phyloP scores from a whole-genome alignment of 2,888 invertebrate species.

The Rhamphomyia laevipes region DNA sequence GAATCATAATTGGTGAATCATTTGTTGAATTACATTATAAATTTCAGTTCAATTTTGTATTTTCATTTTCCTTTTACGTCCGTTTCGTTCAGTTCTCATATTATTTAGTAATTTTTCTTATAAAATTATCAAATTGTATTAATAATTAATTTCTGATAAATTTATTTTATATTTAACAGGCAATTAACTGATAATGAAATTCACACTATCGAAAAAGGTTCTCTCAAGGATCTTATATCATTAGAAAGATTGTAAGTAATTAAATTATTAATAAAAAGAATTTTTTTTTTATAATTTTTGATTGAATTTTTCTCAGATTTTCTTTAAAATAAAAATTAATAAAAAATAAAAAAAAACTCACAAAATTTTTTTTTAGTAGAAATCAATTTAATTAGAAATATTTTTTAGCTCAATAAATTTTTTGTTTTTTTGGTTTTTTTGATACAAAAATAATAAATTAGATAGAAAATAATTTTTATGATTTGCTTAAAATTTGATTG shows the following conservation, averaged over 20 bases:
- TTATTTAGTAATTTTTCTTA: no score
- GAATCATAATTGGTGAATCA: no score
- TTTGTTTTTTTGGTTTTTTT: background rate
- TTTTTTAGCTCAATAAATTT: background rate
- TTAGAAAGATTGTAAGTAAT: slow-evolving; percentile 75
- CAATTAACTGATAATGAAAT: slow-evolving; percentile 82
- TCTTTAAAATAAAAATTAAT: slow-evolving; percentile 3
- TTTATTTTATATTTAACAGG: slow-evolving; percentile 40
- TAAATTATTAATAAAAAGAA: background rate
- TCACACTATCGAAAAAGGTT: slow-evolving; percentile 74
- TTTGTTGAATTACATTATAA: no score
- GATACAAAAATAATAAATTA: no score
- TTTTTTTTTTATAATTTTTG: slow-evolving; percentile 25
- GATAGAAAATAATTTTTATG: no score
- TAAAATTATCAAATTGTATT: no score
- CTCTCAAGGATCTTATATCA: slow-evolving; percentile 67
- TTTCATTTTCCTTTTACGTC: no score
- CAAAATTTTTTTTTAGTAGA: background rate
- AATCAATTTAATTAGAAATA: background rate
- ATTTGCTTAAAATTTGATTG: no score
- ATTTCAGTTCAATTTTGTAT: no score
- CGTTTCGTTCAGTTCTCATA: no score
- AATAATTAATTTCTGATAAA: no score
- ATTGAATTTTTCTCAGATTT: slow-evolving; percentile 1
- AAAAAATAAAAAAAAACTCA: background rate